phyloP scores from a whole-genome alignment of 2,797 vertebrate genomes.

The Artibeus lituratus region DNA sequence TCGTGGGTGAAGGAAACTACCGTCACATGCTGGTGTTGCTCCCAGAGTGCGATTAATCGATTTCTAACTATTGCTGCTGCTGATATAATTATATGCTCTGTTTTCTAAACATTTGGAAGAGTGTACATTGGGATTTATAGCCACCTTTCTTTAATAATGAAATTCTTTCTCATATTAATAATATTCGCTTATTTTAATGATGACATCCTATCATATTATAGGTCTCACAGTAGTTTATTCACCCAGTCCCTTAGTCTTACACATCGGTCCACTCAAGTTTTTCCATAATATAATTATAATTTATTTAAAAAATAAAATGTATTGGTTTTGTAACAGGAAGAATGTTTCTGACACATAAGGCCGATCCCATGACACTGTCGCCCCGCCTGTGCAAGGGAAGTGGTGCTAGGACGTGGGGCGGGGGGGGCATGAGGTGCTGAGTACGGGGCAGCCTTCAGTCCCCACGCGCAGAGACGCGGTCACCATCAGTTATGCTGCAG shows the following conservation, averaged over 20 bases:
- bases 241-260: not conserved
- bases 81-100: not conserved
- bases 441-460: not conserved
- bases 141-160: not conserved
- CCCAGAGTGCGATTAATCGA: not conserved
- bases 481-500: rapidly evolving
- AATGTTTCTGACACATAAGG: not conserved
- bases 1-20: not conserved
- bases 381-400: not conserved
- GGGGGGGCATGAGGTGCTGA: not conserved
- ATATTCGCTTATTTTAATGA: not conserved
- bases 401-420: not conserved
- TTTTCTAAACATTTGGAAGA: not conserved
- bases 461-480: rapidly evolving
- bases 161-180: not conserved
- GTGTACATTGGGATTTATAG: not conserved
- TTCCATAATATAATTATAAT: not conserved
- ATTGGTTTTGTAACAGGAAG: not conserved
- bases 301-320: not conserved
- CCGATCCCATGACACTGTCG: not conserved
- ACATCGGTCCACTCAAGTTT: not conserved
- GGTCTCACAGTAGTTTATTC: not conserved
- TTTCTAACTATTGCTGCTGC: not conserved
- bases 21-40: not conserved
- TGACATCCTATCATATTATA: not conserved